Evolutionary conservation across 2,888 invertebrate species (phyloP), one percentile per base, ranked within the genome.

Genomic region (Magallana nippona): DNA sequence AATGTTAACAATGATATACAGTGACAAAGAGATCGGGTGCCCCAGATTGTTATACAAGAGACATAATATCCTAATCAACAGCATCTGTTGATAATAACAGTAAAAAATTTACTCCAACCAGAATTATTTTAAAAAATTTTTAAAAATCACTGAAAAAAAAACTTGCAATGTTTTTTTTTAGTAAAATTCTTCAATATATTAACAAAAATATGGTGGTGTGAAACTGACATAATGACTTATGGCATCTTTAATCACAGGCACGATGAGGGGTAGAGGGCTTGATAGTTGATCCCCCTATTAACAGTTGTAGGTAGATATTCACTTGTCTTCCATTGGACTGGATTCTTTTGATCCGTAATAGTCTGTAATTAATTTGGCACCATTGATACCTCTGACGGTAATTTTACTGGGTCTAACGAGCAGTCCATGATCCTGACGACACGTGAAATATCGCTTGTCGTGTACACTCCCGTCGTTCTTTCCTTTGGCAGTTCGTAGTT

Each of bases 301-400:
- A 44, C 44, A 44, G 44, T 44, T 44, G 44, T 44, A 44, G 44
- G 44, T 44, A 71, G 32, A 71, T 44, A 32, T 71, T 71, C 71
- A 71, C 71, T 71, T 71, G 71, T 71, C 71, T 27, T 71, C 71
- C 71, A 71, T 71, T 71, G 71, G 71, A 71, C 71, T 71, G 22
- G 71, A 71, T 27, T 86, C 86, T 55, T 82, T 84, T n/a, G 85
- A 78, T 19, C 86, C 83, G 27, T 83, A 87, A 57, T 87, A 84
- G 78, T 90, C 91, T n/a, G 88, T 89, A 56, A 94, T 86, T 22
- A 95, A 91, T 87, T 94, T 94, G 19, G 95, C 94, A 19, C 95
- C 95, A 88, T 94, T 95, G 86, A 95, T 95, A n/a, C 95, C 95
- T 32, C 95, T 91, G 13, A 95, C 94, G 10, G 94, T 92, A 60